phyloP scores from a whole-genome alignment of 1,140 invertebrate species.

The Melanaphis sacchari region DNA sequence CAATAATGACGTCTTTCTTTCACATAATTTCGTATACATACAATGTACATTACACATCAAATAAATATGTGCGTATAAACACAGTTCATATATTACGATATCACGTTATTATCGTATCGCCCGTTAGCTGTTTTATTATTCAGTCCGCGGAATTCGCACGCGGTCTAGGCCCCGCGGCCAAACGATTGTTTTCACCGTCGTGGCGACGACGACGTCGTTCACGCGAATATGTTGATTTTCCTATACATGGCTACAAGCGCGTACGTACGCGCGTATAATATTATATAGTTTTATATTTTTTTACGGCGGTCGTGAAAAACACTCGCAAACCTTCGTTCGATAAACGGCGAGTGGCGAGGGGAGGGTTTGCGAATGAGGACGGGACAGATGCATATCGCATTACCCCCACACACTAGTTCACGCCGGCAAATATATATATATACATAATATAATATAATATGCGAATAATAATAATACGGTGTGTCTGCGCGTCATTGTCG shows the following conservation, averaged over 20 bases:
- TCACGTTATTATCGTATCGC: neutral
- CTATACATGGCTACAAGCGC: no score
- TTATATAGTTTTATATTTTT: neutral
- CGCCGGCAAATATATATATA: neutral
- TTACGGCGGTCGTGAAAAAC: conserved; percentile 33
- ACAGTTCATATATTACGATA: neutral
- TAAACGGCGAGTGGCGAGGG: no score
- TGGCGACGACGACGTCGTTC: no score
- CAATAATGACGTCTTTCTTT: neutral
- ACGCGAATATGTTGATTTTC: neutral
- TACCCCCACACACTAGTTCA: neutral
- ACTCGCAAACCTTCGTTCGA: neutral
- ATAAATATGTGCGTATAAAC: neutral
- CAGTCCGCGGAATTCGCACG: conserved; percentile 8
- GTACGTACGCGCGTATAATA: neutral
- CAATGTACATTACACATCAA: neutral
- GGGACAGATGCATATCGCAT: neutral
- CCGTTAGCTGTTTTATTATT: neutral
- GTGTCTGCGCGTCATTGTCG: neutral
- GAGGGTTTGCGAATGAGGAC: neutral
- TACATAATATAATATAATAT: neutral
- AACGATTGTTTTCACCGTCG: conserved; percentile 4
- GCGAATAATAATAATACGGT: neutral
- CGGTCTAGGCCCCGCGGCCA: neutral
- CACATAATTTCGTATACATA: neutral